Evolutionary conservation across 1,140 invertebrate genomes (phyloP), one percentile per base, ranked within the genome.

Genomic region (Drosophila trapezifrons): DNA sequence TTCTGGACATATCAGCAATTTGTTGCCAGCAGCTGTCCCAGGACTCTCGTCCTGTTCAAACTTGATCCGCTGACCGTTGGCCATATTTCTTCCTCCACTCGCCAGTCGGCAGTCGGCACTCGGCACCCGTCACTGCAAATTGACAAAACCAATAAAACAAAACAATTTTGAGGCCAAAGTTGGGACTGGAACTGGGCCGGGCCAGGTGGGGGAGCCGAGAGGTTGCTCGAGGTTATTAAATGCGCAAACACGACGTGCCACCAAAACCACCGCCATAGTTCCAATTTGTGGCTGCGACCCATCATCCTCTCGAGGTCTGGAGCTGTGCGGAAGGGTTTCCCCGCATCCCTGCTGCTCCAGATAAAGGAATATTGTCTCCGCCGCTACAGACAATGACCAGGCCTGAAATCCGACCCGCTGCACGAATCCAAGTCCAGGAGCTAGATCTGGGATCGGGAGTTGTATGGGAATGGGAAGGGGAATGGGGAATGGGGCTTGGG

Each of bases 1-100:
- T 90, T 87, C 87, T 78, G 78, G 87, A 81, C 87, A 90, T 90
- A 90, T 90, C 74, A 72, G 80, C 82, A 87, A 87, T 83, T 87
- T 90, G 67, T 90, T 83, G 58, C 60, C 60, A 69, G 27, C 87
- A 90, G 83, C 82, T 86, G 82, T 81, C 83, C 83, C 73, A 12
- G 38, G 52, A 37, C 49, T 29, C 51, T 46, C 29, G 51, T 58
- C 69, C 65, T 47, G 56, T 62, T 49, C 42, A 57, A 58, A 71
- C 37, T 76, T 85, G 67, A 84, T 74, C 77, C 62, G 63, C 46
- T 32, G 58, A 35, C 35, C 37, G 65, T 58, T 70, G 54, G 66
- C 51, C 70, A 77, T 77, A 73, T 80, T 65, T 62, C 46, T 49
- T 59, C 17, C 35, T 54, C 17, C n/a, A 17, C 49, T 13, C 13